These are phyloP conservation scores for Bombus breviceps DNA, from an alignment of 1,140 invertebrate species.

Conservation along the genomic window DNA sequence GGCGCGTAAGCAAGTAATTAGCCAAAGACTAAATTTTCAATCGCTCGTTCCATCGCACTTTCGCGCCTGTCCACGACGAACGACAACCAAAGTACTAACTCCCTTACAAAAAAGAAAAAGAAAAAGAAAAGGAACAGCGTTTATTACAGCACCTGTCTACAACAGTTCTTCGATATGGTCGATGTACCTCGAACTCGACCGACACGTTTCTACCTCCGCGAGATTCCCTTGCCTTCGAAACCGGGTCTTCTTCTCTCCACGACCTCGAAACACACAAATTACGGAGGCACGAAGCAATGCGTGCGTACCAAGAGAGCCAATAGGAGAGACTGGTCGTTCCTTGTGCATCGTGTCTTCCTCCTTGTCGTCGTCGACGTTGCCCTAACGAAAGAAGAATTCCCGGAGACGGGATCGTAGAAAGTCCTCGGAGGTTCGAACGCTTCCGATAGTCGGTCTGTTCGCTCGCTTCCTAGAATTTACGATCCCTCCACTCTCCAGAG, in stretches of 20 bases:
- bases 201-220: slow-evolving; percentile 54
- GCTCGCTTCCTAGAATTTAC: slow-evolving; percentile 44
- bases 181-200: slow-evolving; percentile 61
- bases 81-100: not conserved
- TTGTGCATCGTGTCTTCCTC: slow-evolving; percentile 2
- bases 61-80: not conserved
- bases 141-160: slow-evolving; percentile 44
- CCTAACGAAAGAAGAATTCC: slow-evolving; percentile 33
- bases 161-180: slow-evolving; percentile 44
- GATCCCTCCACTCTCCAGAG: not conserved
- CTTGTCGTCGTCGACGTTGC: too few species aligned
- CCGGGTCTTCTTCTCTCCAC: slow-evolving; percentile 69
- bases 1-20: slow-evolving; percentile 2
- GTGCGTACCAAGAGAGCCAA: slow-evolving; percentile 34
- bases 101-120: not conserved
- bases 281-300: slow-evolving; percentile 56
- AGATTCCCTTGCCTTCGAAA: slow-evolving; percentile 60
- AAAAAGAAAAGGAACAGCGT: not conserved
- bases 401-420: slow-evolving; percentile 46
- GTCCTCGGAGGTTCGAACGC: slow-evolving; percentile 17
- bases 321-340: slow-evolving; percentile 40
- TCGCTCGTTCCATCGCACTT: slow-evolving; percentile 9
- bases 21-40: slow-evolving; percentile 4
- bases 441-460: slow-evolving; percentile 9
- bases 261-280: slow-evolving; percentile 73